Percentiles rank a stretch among this genome's conserved stretches.
Conservation (phyloP, 92 coral and sea anemone species). For the Blastomussa wellsi region DNA sequence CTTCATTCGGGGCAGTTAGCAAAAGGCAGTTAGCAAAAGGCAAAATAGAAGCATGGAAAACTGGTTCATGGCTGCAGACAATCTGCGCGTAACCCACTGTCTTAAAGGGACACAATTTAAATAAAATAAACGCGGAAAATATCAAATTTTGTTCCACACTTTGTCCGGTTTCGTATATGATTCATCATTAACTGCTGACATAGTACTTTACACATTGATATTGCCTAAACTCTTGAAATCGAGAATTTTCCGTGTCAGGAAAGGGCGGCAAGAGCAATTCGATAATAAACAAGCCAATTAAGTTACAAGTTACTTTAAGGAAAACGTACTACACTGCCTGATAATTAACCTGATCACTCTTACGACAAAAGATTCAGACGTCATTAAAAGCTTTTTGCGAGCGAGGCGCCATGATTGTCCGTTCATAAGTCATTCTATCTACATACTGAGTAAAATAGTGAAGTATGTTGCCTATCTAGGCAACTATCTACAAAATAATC, state of each 20-base stretch:
- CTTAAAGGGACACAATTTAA: not conserved
- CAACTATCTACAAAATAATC: not conserved
- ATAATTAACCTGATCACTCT: not conserved
- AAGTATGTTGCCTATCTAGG: not conserved
- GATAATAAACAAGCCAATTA: not conserved
- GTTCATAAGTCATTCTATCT: not conserved
- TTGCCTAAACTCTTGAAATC: not conserved
- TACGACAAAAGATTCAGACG: not conserved
- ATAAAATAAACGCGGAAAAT: constrained; percentile 7
- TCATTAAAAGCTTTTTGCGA: not conserved
- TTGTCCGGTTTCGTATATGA: not conserved
- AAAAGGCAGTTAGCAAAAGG: not conserved
- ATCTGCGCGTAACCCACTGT: not conserved
- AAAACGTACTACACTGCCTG: not conserved
- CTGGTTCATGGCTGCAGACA: not conserved
- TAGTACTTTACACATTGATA: not conserved
- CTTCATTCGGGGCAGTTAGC: not conserved
- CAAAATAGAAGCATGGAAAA: not conserved
- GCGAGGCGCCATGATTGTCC: not conserved
- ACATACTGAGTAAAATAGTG: not conserved
- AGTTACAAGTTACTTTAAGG: not conserved
- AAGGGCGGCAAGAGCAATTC: not conserved
- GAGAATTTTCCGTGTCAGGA: not conserved
- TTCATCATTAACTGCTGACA: not conserved
- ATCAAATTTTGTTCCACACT: not conserved